These are phyloP conservation scores for Oenanthe oenanthe DNA, from an alignment of 2,113 vertebrate species.

Conservation along the genomic window DNA sequence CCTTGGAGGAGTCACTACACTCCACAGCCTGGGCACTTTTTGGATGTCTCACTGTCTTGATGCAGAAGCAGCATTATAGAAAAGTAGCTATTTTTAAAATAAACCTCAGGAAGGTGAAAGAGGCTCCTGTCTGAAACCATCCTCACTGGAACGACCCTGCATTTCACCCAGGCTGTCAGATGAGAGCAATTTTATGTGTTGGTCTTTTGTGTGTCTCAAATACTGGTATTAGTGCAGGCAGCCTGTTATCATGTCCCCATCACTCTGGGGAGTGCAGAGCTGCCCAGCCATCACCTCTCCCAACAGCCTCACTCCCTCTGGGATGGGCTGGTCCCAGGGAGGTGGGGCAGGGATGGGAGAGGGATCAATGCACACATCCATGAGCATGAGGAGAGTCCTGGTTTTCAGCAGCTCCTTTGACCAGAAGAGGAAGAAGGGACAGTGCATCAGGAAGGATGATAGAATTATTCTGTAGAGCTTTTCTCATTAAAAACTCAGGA, in stretches of 20 bases:
- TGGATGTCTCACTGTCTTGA: not conserved
- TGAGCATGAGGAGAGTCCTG: not conserved
- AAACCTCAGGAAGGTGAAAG: not conserved
- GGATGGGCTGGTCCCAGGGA: not conserved
- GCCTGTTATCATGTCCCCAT: not conserved
- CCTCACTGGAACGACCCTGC: not conserved
- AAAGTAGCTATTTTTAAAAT: not conserved
- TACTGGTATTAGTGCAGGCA: not conserved
- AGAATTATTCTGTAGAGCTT: not conserved
- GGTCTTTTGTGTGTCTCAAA: not conserved
- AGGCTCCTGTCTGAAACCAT: not conserved
- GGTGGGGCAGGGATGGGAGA: not conserved
- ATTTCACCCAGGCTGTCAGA: not conserved
- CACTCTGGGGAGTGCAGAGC: not conserved
- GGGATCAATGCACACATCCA: not conserved
- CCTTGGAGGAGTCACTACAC: not conserved
- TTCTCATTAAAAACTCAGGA: not conserved
- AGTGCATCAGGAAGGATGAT: not conserved
- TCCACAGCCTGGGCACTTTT: not conserved
- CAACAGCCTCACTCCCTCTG: not conserved
- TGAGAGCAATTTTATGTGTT: not conserved
- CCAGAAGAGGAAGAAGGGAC: not conserved
- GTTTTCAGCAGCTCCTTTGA: not conserved
- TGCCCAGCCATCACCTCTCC: not conserved
- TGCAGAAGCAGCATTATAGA: not conserved